Conservation (phyloP, 2,113 vertebrate genomes). For the Mobula birostris region DNA sequence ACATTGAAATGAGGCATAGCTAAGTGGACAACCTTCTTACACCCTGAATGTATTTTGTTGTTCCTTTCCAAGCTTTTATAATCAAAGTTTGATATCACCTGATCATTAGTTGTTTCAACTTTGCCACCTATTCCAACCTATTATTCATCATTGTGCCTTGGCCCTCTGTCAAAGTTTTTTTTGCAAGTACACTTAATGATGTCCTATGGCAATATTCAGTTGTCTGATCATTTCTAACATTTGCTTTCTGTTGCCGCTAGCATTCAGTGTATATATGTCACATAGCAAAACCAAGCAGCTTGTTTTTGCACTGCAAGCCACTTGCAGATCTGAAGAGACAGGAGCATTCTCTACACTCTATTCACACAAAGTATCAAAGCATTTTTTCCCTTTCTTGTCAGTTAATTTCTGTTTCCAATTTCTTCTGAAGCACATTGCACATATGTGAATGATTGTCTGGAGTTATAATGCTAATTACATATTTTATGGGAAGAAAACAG, state of each 20-base stretch:
- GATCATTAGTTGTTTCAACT: background rate
- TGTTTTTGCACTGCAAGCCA: background rate
- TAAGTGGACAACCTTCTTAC: background rate
- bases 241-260: background rate
- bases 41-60: too few species aligned
- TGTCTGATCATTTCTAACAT: background rate
- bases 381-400: background rate
- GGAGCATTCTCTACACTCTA: background rate
- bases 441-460: background rate
- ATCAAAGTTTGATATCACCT: background rate
- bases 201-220: background rate
- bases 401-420: conserved; percentile 7
- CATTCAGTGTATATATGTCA: background rate
- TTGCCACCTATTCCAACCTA: background rate
- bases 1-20: background rate
- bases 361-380: background rate
- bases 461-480: background rate
- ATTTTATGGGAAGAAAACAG: background rate
- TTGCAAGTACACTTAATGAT: background rate
- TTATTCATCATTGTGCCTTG: background rate
- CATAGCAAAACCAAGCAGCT: background rate
- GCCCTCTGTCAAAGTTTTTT: background rate
- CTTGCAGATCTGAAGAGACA: background rate
- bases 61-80: background rate
- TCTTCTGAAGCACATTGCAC: background rate